Evolutionary conservation across 2,888 invertebrate species (phyloP).

Genomic region (Bellardia pandia): DNA sequence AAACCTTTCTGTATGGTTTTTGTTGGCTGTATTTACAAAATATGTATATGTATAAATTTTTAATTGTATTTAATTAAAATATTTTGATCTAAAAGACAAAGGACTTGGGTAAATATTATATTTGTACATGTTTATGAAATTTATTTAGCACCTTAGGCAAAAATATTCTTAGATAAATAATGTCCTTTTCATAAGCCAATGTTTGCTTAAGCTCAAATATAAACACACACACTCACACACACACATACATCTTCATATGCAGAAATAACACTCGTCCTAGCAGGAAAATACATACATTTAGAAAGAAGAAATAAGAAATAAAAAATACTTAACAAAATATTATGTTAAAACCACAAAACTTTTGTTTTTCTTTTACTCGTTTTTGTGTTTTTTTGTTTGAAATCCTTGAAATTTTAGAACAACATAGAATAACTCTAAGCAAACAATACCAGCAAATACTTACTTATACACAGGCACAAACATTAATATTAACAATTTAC

Average conservation of each 20-base stretch:
- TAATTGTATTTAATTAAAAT: constrained; percentile 64
- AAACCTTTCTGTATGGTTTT: not conserved
- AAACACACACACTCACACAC: not conserved
- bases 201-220: constrained; percentile 25
- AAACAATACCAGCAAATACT: constrained; percentile 38
- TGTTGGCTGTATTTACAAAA: not conserved
- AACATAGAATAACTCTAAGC: constrained; percentile 47
- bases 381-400: constrained; percentile 12
- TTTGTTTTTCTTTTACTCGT: not conserved
- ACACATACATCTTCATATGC: not conserved
- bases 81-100: constrained; percentile 39
- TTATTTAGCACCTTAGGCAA: constrained; percentile 54
- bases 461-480: constrained; percentile 3
- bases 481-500: not conserved
- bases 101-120: constrained; percentile 27
- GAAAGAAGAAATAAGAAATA: not conserved
- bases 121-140: constrained; percentile 1
- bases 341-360: constrained; percentile 65
- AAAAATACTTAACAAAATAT: constrained; percentile 60
- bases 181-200: constrained; percentile 56
- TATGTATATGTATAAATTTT: constrained; percentile 45
- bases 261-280: not conserved
- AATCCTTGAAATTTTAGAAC: constrained; percentile 50
- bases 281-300: constrained; percentile 5
- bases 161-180: constrained; percentile 63